Conservation (phyloP, 1,140 invertebrate genomes). For the Cyrtorhinus lividipennis region DNA sequence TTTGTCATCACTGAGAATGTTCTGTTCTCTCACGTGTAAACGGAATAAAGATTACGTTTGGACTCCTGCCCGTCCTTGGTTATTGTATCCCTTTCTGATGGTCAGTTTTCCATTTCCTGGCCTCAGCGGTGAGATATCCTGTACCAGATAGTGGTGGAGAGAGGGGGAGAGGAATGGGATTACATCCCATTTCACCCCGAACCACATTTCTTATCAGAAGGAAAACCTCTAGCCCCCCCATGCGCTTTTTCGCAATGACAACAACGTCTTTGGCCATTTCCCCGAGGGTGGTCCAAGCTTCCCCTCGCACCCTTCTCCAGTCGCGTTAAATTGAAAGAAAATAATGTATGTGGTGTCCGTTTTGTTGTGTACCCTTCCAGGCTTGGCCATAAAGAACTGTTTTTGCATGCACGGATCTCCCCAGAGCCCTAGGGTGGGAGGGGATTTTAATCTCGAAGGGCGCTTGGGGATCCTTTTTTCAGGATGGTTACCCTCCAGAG, state of each 20-base stretch:
- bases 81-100: neutral
- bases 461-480: neutral
- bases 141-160: neutral
- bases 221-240: neutral
- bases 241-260: neutral
- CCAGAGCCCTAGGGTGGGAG: neutral
- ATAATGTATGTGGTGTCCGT: constrained; percentile 18
- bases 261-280: too few relatives aligned
- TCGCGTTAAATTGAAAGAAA: constrained; percentile 17
- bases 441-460: constrained; percentile 14
- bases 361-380: neutral
- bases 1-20: neutral
- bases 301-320: too few relatives aligned
- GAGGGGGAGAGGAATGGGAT: neutral
- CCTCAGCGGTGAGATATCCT: neutral
- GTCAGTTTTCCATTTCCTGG: neutral
- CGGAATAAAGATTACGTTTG: neutral
- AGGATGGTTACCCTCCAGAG: neutral
- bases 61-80: neutral
- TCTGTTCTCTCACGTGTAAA: neutral
- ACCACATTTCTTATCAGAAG: neutral
- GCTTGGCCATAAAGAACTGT: constrained; percentile 1
- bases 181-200: constrained; percentile 15
- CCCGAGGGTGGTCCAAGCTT: neutral
- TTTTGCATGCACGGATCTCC: constrained; percentile 16